Evolutionary conservation across 2,113 vertebrate species (phyloP), one percentile per base, ranked within the genome.

Genomic region (Steatornis caripensis): DNA sequence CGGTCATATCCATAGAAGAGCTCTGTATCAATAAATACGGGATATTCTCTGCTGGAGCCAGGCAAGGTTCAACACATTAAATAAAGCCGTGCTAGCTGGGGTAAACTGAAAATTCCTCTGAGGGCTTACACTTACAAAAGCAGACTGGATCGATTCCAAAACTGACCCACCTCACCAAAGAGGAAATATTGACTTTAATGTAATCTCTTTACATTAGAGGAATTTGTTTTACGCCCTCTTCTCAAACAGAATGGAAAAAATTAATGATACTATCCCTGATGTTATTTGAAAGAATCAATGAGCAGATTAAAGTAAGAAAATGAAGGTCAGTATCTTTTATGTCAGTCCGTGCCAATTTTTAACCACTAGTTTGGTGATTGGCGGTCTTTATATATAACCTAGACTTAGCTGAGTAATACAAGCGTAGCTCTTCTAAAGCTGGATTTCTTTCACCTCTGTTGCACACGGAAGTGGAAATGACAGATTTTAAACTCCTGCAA

Each of bases 131-230:
- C 54, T 89, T 93, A 23, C 39, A 48, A 89, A 94, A 94, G 76
- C 68, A 90, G 95, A 66, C 1, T 75, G 48, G 14, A 84, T 55
- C 2, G 6, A 69, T 94, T 94, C 87, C 86, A 96, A 75, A 93
- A 65, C 19, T 75, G 74, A 79, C 66, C 61, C 49, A 83, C 51
- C 29, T 92, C 43, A 87, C 90, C 18, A 10, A 55, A 91, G 93
- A 90, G n/a, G 53, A 94, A 97, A 92, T 90, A 61, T 39, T 74
- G 68, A 94, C 78, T 90, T 89, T 39, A 91, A 82, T 64, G 66
- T 90, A 81, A 81, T 87, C 87, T 84, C 54, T 78, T 69, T 64
- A 64, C 60, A 75, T 41, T 57, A 57, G 64, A 84, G 51, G 39
- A 81, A 49, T 74, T 92, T 93, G 79, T 46, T 93, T 93, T 58